phyloP scores from a whole-genome alignment of 2,113 vertebrate genomes.

The Gallinago jamesoni region DNA sequence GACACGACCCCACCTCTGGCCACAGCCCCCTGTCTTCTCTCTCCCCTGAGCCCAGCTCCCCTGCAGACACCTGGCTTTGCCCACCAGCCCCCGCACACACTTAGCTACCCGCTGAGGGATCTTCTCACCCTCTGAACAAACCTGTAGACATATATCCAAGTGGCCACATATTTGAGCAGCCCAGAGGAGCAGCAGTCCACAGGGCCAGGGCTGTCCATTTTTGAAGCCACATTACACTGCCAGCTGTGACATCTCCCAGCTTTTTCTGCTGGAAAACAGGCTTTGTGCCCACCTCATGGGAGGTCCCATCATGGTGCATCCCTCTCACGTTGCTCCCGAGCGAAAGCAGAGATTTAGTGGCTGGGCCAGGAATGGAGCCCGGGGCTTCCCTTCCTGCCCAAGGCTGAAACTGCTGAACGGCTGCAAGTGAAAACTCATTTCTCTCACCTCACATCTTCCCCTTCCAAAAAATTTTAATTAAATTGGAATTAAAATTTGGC shows the following conservation, averaged over 20 bases:
- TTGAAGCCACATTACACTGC: not conserved
- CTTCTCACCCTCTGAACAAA: not conserved
- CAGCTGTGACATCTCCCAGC: not conserved
- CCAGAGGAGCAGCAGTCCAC: not conserved
- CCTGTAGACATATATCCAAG: fast-evolving
- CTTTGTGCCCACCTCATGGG: fast-evolving
- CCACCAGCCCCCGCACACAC: not conserved
- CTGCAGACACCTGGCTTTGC: not conserved
- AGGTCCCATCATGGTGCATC: not conserved
- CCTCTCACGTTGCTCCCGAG: not conserved
- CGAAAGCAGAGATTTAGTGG: not conserved
- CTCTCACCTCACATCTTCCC: not conserved
- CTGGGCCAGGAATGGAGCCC: not conserved
- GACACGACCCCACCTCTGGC: not conserved
- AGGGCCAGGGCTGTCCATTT: not conserved
- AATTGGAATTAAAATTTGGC: not conserved
- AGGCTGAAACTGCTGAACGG: not conserved
- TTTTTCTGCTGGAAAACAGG: not conserved
- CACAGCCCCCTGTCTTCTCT: fast-evolving
- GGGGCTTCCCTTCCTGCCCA: not conserved
- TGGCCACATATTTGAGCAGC: not conserved
- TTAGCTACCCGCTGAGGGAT: fast-evolving
- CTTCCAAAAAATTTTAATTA: not conserved
- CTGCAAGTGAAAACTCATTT: not conserved
- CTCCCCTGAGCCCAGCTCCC: not conserved